A percentile compares a stretch with the other conserved stretches of the same genome.
Evolutionary conservation across 2,797 vertebrate species (phyloP).

Genomic region (Aulostomus chinensis): DNA sequence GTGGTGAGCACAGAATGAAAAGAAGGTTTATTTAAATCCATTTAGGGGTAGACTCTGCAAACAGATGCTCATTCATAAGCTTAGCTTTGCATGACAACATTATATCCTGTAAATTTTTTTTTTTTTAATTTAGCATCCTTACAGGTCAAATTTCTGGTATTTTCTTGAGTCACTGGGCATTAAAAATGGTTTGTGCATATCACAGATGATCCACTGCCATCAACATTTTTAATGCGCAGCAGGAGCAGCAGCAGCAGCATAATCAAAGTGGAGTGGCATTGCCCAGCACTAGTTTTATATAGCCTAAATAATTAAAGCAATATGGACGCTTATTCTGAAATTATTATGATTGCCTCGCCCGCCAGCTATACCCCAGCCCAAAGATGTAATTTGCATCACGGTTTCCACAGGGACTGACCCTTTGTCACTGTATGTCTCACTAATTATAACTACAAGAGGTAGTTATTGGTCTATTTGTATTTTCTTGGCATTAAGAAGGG

Average conservation of each 20-base stretch:
- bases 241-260: slow-evolving; percentile 9
- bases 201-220: slow-evolving; percentile 2
- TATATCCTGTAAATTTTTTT: slow-evolving; percentile 18
- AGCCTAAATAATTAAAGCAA: slow-evolving; percentile 32
- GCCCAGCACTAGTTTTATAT: slow-evolving; percentile 57
- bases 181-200: slow-evolving; percentile 4
- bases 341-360: slow-evolving; percentile 15
- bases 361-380: slow-evolving; percentile 23
- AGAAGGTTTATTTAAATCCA: slow-evolving; percentile 46
- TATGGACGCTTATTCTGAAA: slow-evolving; percentile 8
- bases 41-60: slow-evolving; percentile 49
- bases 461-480: slow-evolving; percentile 36
- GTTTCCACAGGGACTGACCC: slow-evolving; percentile 28
- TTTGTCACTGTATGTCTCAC: slow-evolving; percentile 31
- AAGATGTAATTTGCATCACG: slow-evolving; percentile 55
- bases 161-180: slow-evolving; percentile 26
- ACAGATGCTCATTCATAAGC: slow-evolving; percentile 38
- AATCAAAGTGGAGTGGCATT: slow-evolving; percentile 21
- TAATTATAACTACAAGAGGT: slow-evolving; percentile 49
- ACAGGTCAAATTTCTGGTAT: too few relatives aligned
- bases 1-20: slow-evolving; percentile 47
- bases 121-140: too few relatives aligned
- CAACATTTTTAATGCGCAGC: slow-evolving; percentile 3
- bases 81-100: slow-evolving; percentile 32
- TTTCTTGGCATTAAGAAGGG: slow-evolving; percentile 44